phyloP scores from a whole-genome alignment of 2,888 invertebrate species.

The Eupithecia subumbrata region DNA sequence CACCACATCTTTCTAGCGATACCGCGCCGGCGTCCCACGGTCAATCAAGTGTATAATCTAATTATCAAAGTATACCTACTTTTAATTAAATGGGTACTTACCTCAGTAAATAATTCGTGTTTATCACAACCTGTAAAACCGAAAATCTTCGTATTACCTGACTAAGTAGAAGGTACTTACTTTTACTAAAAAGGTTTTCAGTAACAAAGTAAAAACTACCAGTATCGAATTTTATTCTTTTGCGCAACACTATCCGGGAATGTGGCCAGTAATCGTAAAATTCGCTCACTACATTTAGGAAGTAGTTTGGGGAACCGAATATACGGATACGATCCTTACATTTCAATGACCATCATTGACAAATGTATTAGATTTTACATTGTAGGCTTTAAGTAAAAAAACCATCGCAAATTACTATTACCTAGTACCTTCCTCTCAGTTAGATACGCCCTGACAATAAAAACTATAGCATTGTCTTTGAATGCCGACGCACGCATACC shows the following conservation, averaged over 20 bases:
- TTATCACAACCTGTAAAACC: neutral
- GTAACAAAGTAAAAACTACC: slow-evolving; percentile 47
- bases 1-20: no score
- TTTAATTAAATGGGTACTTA: neutral
- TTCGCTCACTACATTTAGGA: slow-evolving; percentile 66
- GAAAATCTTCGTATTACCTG: neutral
- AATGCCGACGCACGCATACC: no score
- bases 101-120: neutral
- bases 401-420: no score
- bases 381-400: slow-evolving; percentile 31
- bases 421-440: no score
- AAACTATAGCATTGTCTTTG: no score
- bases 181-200: slow-evolving; percentile 18
- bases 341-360: slow-evolving; percentile 48
- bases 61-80: neutral
- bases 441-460: no score
- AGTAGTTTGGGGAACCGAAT: slow-evolving; percentile 60
- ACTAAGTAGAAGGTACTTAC: neutral
- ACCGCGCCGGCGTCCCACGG: no score
- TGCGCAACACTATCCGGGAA: slow-evolving; percentile 64
- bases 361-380: slow-evolving; percentile 44
- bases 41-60: no score
- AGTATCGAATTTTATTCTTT: slow-evolving; percentile 67
- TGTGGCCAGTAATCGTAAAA: slow-evolving; percentile 65
- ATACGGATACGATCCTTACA: slow-evolving; percentile 45